Conservation (phyloP, 1,140 invertebrate genomes). For the Prorops nasuta region DNA sequence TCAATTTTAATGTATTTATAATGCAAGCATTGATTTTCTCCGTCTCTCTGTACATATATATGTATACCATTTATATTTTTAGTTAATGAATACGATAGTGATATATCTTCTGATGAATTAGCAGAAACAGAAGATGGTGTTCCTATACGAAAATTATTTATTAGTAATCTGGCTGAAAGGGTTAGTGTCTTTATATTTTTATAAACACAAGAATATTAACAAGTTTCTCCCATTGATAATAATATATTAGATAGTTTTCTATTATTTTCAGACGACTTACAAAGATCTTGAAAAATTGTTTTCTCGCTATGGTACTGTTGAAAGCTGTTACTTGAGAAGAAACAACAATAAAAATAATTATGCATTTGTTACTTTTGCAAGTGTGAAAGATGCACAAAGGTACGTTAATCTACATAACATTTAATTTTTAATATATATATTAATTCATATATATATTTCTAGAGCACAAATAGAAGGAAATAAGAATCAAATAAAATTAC, state of each 20-base stretch:
- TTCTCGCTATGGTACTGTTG: conserved; percentile 42
- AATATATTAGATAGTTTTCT: background rate
- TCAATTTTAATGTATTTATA: no score
- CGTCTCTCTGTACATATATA: background rate
- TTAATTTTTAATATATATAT: conserved; percentile 1
- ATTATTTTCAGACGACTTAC: conserved; percentile 40
- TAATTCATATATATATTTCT: conserved; percentile 14
- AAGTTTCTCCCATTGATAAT: background rate
- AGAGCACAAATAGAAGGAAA: conserved; percentile 39
- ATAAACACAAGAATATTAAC: background rate
- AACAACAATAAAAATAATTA: conserved; percentile 41
- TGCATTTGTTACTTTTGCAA: conserved; percentile 46
- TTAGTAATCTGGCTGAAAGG: conserved; percentile 48
- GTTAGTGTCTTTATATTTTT: conserved; percentile 31
- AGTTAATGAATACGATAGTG: background rate
- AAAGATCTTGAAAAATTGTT: conserved; percentile 41
- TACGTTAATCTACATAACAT: conserved; percentile 20
- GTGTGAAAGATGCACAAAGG: conserved; percentile 34
- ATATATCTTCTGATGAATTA: background rate
- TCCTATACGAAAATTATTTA: conserved; percentile 48
- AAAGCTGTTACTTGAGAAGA: conserved; percentile 43
- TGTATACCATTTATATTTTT: background rate
- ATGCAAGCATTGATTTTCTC: background rate
- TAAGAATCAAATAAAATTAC: conserved; percentile 36
- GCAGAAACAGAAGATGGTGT: conserved; percentile 32